Evolutionary conservation across 2,113 vertebrate species (phyloP).

Genomic region (Ageneiosus marmoratus): DNA sequence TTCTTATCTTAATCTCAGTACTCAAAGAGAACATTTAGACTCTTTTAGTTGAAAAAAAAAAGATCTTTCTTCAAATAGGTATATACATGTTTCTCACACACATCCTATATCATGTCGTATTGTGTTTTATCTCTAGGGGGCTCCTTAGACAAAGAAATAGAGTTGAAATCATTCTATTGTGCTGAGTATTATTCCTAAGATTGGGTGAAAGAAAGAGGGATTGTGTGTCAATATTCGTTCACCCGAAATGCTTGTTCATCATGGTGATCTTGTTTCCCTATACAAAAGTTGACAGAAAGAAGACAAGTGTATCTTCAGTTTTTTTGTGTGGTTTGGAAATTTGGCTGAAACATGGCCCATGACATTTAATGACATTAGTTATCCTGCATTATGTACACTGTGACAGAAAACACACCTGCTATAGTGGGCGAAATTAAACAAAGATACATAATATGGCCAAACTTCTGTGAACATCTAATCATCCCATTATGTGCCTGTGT

Average conservation of each 20-base stretch:
- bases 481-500: not conserved
- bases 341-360: not conserved
- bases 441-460: not conserved
- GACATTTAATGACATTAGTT: not conserved
- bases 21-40: not conserved
- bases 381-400: not conserved
- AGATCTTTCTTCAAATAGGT: not conserved
- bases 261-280: not conserved
- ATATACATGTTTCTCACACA: not conserved
- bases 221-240: not conserved
- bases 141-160: constrained; percentile 37
- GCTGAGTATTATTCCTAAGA: not conserved
- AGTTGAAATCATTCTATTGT: not conserved
- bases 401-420: not conserved
- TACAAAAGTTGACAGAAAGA: not conserved
- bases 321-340: not conserved
- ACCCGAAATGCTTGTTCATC: not conserved
- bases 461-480: not conserved
- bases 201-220: not conserved
- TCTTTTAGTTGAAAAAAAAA: not conserved
- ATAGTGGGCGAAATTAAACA: not conserved
- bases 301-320: not conserved
- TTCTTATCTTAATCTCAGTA: not conserved
- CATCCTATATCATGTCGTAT: not conserved
- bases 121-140: constrained; percentile 30